Base-by-base conservation (phyloP, 2,888 invertebrate species). In the Rhogogaster chlorosoma region DNA sequence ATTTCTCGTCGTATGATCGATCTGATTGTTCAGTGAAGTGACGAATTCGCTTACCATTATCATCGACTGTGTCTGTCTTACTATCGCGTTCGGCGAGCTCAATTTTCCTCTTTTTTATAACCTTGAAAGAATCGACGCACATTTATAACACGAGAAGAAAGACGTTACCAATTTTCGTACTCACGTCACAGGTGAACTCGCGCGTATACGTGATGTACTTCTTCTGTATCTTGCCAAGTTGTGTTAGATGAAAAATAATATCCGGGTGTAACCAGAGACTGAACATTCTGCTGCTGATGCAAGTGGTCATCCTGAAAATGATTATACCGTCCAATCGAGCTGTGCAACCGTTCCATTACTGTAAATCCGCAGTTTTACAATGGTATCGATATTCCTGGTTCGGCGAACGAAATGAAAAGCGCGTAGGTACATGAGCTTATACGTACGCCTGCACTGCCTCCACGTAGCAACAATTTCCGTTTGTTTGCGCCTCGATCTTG, bases 171-270 rank as follows among this genome's bases (percentile, higher is more conserved):
- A 3, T 15, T 32, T 5, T 5, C 5, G 0, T 15, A 77, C 77
- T 77, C 32, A 77, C 77, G 32, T 26, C n/a, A 29, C 18, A 2
- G 5, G 15, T 18, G 1, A 77, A 77, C 2, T 53, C 77, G 1
- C 36, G 18, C 18, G 29, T 0, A n/a, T 7, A 49, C n/a, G 32
- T n/a, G 18, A 77, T 53, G 10, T 15, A 0, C 26, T 93, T 80
- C 94, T 93, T 89, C 95, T 95, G 85, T 94, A 91, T 87, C 93
- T 94, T 2, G 95, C 95, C 53, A 2, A 53, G 7, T 7, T 36
- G 29, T 12, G 53, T 26, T 18, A 78, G 15, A 26, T 75, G 32
- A 42, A 84, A 88, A 15, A 87, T 26, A 2, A 83, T 67, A n/a
- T 88, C 86, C 0, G 73, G 67, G 26, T 86, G 83, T 10, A 87